Evolutionary conservation across 2,797 vertebrate species (phyloP).

Genomic region (Petrocephalus schoutedeni): DNA sequence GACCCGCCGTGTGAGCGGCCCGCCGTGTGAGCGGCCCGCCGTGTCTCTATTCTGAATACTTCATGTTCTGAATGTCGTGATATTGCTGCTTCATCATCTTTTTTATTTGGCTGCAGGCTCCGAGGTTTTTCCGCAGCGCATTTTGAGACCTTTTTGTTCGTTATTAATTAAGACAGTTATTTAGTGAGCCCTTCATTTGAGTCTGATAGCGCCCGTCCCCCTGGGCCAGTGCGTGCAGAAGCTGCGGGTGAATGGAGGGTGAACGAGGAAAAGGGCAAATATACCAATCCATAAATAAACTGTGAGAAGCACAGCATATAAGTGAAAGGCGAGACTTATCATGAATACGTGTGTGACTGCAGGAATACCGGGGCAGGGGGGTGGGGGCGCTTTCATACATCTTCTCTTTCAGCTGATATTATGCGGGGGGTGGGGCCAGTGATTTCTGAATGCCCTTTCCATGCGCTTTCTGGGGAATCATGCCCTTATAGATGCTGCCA

Average conservation of each 20-base stretch:
- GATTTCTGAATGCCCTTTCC: background rate
- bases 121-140: background rate
- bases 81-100: background rate
- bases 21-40: background rate
- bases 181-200: background rate
- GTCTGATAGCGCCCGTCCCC: background rate
- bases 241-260: background rate
- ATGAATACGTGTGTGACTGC: background rate
- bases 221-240: background rate
- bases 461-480: background rate
- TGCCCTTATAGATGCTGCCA: background rate
- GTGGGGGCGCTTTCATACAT: no score
- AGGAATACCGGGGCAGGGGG: background rate
- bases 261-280: background rate
- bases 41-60: background rate
- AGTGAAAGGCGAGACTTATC: background rate
- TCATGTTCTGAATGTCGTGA: background rate
- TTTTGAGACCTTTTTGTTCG: background rate
- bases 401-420: no score
- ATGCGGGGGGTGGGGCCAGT: background rate
- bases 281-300: background rate
- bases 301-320: background rate
- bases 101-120: background rate
- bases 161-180: background rate
- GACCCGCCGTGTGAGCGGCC: background rate